These are phyloP conservation scores for Acanthaster planci DNA, from an alignment of 35 echinoderm and acorn worm genomes.

Conservation along the genomic window DNA sequence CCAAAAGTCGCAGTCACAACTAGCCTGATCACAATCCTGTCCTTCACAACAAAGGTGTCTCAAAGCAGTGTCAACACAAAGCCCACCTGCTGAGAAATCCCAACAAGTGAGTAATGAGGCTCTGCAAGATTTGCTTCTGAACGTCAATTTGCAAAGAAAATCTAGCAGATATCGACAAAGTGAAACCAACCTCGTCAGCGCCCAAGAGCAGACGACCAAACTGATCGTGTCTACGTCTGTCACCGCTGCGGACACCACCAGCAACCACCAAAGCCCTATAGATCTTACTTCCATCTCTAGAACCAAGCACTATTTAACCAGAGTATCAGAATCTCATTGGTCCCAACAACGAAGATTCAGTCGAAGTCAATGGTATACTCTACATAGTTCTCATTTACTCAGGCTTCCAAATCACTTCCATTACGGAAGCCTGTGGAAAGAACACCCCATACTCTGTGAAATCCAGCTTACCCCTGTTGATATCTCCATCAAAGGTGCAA, in stretches of 20 bases:
- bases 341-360: no score
- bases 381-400: no score
- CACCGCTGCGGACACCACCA: not conserved
- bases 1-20: not conserved
- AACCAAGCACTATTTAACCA: no score
- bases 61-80: not conserved
- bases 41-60: slow-evolving; percentile 6
- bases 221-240: not conserved
- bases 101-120: not conserved
- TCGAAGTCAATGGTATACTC: no score
- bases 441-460: no score
- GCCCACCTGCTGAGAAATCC: not conserved
- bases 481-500: no score
- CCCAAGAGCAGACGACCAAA: not conserved
- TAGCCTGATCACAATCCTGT: not conserved
- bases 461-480: no score
- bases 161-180: not conserved
- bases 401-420: no score
- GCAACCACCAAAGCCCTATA: no score
- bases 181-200: not conserved
- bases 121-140: not conserved
- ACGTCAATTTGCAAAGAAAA: not conserved
- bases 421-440: no score
- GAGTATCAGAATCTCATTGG: no score
- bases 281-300: no score